Evolutionary conservation across 2,888 invertebrate species (phyloP), one percentile per base, ranked within the genome.

Genomic region (Patella caerulea): DNA sequence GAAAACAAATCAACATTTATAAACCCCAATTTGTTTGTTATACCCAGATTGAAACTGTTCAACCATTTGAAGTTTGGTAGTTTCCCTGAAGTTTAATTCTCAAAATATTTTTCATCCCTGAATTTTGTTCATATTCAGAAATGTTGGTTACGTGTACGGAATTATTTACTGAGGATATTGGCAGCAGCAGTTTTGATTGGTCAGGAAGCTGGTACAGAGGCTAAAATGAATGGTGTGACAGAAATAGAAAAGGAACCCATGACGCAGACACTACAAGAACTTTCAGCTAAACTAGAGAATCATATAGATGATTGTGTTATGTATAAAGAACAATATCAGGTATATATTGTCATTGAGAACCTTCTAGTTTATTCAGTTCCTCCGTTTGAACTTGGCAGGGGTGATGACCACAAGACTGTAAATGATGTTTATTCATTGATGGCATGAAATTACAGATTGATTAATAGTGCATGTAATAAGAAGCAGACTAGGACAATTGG

Each of bases 161-260:
- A 91, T 82, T 82, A 91, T 77, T 86, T 89, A 53, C 83, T 92
- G 70, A 88, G 91, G 29, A 84, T 88, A 24, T 80, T 92, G 73
- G 89, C 90, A 19, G 88, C 91, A 4, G 85, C 89, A 12, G 87
- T 89, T 52, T 85, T 84, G 82, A 77, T 87, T 29, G 88, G 88
- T 9, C 83, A 84, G 71, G 85, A 85, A 24, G 76, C 78, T 19
- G 81, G 84, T 52, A 77, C 81, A 34, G 80, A 81, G 53, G 83
- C 83, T 70, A 53, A 70, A 5, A 78, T 81, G 12, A 88, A 88
- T 73, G 87, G 88, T 17, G 79, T 85, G 56, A 83, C 83, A 56
- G 78, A 84, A 74, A 86, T 86, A 75, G 84, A 83, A 88, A 91
- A 74, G 92, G 92, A 92, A 94, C 83, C 94, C 94, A 75, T n/a